Evolutionary conservation across 1,140 invertebrate species (phyloP).

Genomic region (Drosophila kepulauana): DNA sequence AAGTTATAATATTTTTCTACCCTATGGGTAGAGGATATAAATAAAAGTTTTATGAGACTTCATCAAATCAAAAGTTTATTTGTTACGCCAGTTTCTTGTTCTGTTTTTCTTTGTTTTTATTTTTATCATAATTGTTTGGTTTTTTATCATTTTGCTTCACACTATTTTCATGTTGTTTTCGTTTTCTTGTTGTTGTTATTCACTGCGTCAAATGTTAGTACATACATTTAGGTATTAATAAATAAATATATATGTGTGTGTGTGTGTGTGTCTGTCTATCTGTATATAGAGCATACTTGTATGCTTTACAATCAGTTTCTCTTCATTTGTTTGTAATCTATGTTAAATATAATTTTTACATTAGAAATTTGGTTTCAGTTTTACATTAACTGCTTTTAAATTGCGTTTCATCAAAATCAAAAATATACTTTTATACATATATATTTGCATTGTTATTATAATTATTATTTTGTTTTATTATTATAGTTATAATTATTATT

Average conservation of each 20-base stretch:
- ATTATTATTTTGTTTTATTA: constrained; percentile 22
- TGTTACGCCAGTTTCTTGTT: constrained; percentile 30
- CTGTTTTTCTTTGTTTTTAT: constrained; percentile 5
- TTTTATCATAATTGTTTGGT: constrained; percentile 25
- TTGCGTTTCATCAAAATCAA: constrained; percentile 50
- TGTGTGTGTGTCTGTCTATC: background rate
- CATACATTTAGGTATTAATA: constrained; percentile 33
- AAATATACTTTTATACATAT: constrained; percentile 54
- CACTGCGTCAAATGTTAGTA: constrained; percentile 40
- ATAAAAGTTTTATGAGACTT: constrained; percentile 1
- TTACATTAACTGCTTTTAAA: constrained; percentile 48
- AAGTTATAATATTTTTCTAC: too few relatives aligned
- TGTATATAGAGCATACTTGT: constrained; percentile 28
- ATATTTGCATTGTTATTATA: constrained; percentile 34
- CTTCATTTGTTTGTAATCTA: constrained; percentile 49
- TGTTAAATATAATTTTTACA: constrained; percentile 75
- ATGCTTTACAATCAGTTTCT: constrained; percentile 52
- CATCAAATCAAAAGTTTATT: constrained; percentile 44
- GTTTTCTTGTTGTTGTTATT: constrained; percentile 15
- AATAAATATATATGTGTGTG: constrained; percentile 23
- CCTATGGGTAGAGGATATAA: too few relatives aligned
- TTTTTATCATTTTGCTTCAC: constrained; percentile 12
- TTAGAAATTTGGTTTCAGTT: constrained; percentile 75
- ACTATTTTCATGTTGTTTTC: background rate
- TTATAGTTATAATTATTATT: constrained; percentile 16